Evolutionary conservation across 2,113 vertebrate genomes (phyloP).

Genomic region (Oreochromis tanganicae): DNA sequence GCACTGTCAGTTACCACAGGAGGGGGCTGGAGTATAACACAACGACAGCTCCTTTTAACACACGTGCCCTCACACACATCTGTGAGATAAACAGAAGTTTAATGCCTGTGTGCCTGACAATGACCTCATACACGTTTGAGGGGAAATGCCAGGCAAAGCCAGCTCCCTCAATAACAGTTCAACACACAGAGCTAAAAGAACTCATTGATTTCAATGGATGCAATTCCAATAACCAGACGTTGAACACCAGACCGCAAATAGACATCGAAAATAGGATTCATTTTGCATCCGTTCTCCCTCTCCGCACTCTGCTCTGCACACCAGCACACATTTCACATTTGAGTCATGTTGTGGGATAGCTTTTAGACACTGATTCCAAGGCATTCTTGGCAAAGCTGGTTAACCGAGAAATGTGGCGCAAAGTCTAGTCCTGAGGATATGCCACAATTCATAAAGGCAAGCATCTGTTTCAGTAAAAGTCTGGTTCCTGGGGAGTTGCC

Average conservation of each 20-base stretch:
- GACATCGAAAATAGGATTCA: not conserved
- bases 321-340: not conserved
- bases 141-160: slow-evolving; percentile 15
- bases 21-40: slow-evolving; percentile 54
- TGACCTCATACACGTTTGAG: slow-evolving; percentile 33
- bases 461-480: slow-evolving; percentile 32
- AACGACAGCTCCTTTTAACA: not conserved
- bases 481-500: slow-evolving; percentile 1
- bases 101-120: not conserved
- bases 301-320: not conserved
- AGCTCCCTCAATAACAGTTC: not conserved
- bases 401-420: slow-evolving; percentile 38
- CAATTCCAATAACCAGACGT: not conserved
- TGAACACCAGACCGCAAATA: slow-evolving; percentile 9
- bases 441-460: slow-evolving; percentile 45
- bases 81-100: slow-evolving; percentile 23
- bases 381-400: slow-evolving; percentile 38
- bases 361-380: slow-evolving; percentile 5
- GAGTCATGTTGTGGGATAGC: not conserved
- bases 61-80: not conserved
- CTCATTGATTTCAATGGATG: slow-evolving; percentile 23
- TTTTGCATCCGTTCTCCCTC: slow-evolving; percentile 22
- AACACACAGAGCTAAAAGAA: not conserved
- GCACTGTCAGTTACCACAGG: slow-evolving; percentile 35
- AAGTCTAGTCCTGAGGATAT: slow-evolving; percentile 31